Evolutionary conservation across 2,888 invertebrate genomes (phyloP).

Genomic region (Plebejus anna): DNA sequence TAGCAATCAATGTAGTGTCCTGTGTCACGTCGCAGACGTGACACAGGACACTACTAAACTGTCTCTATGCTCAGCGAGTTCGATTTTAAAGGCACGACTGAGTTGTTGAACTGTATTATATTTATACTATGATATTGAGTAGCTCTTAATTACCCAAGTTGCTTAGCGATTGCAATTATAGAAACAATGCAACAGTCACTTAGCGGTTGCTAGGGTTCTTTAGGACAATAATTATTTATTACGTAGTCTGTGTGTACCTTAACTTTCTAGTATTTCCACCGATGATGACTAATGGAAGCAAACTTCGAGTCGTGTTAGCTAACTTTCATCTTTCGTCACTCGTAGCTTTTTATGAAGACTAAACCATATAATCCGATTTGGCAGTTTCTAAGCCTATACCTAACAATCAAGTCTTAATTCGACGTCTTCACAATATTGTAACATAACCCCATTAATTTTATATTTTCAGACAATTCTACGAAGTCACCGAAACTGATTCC

Average conservation of each 20-base stretch:
- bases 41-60: too few relatives aligned
- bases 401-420: too few relatives aligned
- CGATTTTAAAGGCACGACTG: background rate
- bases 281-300: background rate
- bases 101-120: background rate
- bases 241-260: background rate
- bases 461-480: slow-evolving; percentile 81
- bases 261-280: slow-evolving; percentile 1
- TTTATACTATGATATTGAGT: background rate
- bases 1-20: too few relatives aligned
- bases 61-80: background rate
- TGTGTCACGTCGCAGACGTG: too few relatives aligned
- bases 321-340: slow-evolving; percentile 6
- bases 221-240: background rate
- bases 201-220: background rate
- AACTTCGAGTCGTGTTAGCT: background rate
- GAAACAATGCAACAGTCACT: background rate
- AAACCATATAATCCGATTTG: background rate
- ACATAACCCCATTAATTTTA: background rate
- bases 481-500: slow-evolving; percentile 86
- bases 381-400: background rate
- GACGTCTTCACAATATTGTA: too few relatives aligned
- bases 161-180: background rate
- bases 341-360: background rate
- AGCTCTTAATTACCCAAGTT: background rate